A percentile compares a stretch with the other conserved stretches of the same genome.
These are phyloP conservation scores for Cyprinodon tularosa DNA, from an alignment of 2,113 vertebrate genomes.

Conservation along the genomic window DNA sequence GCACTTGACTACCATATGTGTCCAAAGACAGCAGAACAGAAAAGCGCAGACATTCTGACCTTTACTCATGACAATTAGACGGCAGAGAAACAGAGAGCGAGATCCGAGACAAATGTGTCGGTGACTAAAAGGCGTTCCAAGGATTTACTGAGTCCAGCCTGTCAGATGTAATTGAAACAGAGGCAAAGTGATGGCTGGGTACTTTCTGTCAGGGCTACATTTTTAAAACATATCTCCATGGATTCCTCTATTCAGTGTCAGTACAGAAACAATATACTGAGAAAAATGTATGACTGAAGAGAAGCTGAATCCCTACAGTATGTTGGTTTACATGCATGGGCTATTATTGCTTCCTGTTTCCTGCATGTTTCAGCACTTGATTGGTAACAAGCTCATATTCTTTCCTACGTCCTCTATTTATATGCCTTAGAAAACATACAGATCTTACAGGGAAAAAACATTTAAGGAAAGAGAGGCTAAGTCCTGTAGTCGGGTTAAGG, in stretches of 20 bases:
- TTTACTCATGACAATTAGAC: constrained; percentile 35
- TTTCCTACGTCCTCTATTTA: neutral
- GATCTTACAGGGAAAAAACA: neutral
- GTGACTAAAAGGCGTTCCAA: neutral
- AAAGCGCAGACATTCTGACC: constrained; percentile 36
- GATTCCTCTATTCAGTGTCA: neutral
- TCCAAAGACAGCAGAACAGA: constrained; percentile 26
- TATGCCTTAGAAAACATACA: neutral
- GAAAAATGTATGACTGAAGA: neutral
- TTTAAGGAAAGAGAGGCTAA: neutral
- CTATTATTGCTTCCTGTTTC: no score
- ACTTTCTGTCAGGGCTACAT: constrained; percentile 25
- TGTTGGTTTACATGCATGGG: neutral
- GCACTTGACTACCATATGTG: constrained; percentile 35
- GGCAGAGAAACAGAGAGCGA: constrained; percentile 5
- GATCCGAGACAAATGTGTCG: constrained; percentile 8
- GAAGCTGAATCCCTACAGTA: neutral
- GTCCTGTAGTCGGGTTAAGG: no score
- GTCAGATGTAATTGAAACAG: constrained; percentile 31
- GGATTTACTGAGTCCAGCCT: constrained; percentile 14
- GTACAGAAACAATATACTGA: neutral
- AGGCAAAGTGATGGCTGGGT: constrained; percentile 25
- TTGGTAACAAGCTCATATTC: neutral
- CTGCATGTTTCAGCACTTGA: no score
- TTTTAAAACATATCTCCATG: neutral